These are phyloP conservation scores for Antheraea assamensis DNA, from an alignment of 2,888 invertebrate species.

Conservation along the genomic window DNA sequence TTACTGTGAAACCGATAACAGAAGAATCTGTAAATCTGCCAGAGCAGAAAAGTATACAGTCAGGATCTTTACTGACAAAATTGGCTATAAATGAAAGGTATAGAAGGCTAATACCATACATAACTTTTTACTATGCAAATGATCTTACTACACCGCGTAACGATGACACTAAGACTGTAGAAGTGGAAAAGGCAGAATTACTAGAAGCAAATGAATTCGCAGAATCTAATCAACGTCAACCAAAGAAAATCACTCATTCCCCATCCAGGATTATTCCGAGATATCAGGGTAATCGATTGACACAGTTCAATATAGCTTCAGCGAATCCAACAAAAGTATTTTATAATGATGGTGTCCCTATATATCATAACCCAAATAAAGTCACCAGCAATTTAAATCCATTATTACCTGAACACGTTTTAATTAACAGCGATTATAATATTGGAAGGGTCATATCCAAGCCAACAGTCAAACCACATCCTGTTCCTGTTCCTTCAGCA, in stretches of 20 bases:
- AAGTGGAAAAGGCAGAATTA: constrained; percentile 72
- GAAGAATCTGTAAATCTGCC: constrained; percentile 26
- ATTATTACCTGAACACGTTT: constrained; percentile 43
- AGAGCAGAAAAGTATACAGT: constrained; percentile 44
- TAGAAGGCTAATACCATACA: constrained; percentile 90
- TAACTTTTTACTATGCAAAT: constrained; percentile 89
- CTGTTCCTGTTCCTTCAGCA: constrained; percentile 33
- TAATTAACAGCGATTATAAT: constrained; percentile 49
- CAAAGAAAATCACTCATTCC: constrained; percentile 60
- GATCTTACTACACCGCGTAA: constrained; percentile 75
- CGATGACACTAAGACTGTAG: constrained; percentile 57
- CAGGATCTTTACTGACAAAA: constrained; percentile 53
- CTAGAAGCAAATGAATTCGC: constrained; percentile 54
- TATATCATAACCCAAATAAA: constrained; percentile 51
- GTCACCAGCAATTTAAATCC: constrained; percentile 54
- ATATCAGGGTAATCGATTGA: constrained; percentile 74
- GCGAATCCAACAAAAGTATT: constrained; percentile 71
- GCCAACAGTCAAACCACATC: constrained; percentile 38
- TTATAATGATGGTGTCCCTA: constrained; percentile 60
- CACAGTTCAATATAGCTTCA: constrained; percentile 74
- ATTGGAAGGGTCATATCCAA: constrained; percentile 51
- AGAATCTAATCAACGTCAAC: constrained; percentile 50
- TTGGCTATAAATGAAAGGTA: constrained; percentile 85
- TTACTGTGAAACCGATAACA: constrained; percentile 46
- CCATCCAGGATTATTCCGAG: constrained; percentile 68